Base-by-base conservation (phyloP, 2,113 vertebrate species). In the Hyperoodon ampullatus region DNA sequence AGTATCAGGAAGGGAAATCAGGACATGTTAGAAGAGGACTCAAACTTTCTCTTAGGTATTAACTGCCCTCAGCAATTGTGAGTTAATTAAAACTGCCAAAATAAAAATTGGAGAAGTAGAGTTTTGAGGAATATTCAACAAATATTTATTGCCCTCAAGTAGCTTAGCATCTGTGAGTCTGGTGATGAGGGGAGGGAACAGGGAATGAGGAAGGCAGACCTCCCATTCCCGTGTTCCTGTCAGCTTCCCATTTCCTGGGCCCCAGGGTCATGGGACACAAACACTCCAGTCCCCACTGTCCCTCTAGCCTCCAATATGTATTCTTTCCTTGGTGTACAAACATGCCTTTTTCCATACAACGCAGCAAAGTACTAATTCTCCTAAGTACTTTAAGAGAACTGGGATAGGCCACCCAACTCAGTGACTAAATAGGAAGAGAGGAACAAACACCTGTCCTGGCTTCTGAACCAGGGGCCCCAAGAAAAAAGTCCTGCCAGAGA, bases 61-160 rank as follows among this genome's bases (percentile, higher is more conserved):
- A 85, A 87, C 28, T 95, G 71, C 18, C 47, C 58, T 90, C 28
- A 87, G 44, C 2, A 83, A 63, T 70, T 55, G 21, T 90, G 50
- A 21, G 19, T 82, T 94, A 90, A 65, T 86, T 87, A 92, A 89
- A 96, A 89, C 50, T 92, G 53, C 68, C 65, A 72, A 94, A 82
- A 81, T 87, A 71, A 93, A 95, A 88, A 66, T 71, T 42, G 93
- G 61, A 24, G 10, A 94, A 61, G 8, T 33, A 35, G 11, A 82
- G 53, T 85, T 96, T 35, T 96, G 33, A 44, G 66, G n/a, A 90
- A 35, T 66, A 33, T 6, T 84, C 33, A 84, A n/a, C 42, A 91
- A 93, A 35, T 74, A 89, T 12, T 58, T 74, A 65, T 44, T 93
- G 60, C 24, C 39, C 21, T 93, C 58, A 88, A 66, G 65, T 81